Percentiles rank a stretch among this genome's conserved stretches.
Conservation (phyloP, 2,888 invertebrate genomes). For the Lochmaea capreae region DNA sequence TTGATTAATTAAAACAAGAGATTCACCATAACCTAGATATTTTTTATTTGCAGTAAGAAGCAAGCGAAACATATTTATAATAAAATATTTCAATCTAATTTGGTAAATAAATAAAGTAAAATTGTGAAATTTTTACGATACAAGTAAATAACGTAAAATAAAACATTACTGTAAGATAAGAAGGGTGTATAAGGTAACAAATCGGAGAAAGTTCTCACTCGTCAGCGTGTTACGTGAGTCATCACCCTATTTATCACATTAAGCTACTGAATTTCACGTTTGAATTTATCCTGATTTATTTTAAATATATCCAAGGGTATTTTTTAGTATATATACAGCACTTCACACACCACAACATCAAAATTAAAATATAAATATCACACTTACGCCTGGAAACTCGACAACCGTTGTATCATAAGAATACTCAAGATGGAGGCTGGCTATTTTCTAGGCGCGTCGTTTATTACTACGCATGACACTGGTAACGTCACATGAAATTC, state of each 20-base stretch:
- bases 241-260: slow-evolving; percentile 1
- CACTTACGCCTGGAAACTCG: slow-evolving; percentile 63
- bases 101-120: too few relatives aligned
- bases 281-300: not conserved
- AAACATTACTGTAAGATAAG: not conserved
- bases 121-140: too few relatives aligned
- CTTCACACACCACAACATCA: not conserved
- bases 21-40: not conserved
- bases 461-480: slow-evolving; percentile 42
- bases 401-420: slow-evolving; percentile 64
- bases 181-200: not conserved
- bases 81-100: too few relatives aligned
- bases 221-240: slow-evolving; percentile 9
- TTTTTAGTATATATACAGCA: slow-evolving; percentile 1
- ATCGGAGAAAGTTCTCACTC: slow-evolving; percentile 16
- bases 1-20: not conserved
- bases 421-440: slow-evolving; percentile 62
- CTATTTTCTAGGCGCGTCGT: slow-evolving; percentile 63
- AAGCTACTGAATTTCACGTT: not conserved
- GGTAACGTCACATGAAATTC: slow-evolving; percentile 11
- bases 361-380: slow-evolving; percentile 1
- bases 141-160: too few relatives aligned
- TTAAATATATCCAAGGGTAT: not conserved
- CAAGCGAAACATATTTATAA: not conserved
- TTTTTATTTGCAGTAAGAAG: not conserved